Conservation (phyloP, 2,888 invertebrate species). For the Drosophila prolongata region DNA sequence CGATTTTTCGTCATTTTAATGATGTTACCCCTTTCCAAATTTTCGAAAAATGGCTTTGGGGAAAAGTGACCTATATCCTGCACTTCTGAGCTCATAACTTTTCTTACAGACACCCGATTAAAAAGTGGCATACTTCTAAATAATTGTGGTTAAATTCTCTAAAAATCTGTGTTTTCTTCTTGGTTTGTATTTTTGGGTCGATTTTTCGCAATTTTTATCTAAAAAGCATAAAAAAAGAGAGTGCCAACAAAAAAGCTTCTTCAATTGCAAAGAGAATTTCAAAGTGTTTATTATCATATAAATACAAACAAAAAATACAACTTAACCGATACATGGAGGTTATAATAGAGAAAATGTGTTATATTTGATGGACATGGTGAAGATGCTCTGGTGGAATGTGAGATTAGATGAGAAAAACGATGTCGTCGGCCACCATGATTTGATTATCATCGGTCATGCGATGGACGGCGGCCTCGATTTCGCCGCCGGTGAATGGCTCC, state of each 20-base stretch:
- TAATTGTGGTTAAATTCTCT: no score
- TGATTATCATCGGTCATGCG: conserved; percentile 96
- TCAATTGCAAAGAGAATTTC: conserved; percentile 3
- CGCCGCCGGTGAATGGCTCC: conserved; percentile 87
- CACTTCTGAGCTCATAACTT: no score
- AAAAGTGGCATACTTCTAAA: no score
- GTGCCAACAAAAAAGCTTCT: not conserved
- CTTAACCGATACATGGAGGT: conserved; percentile 23
- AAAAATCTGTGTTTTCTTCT: no score
- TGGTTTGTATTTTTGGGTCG: no score
- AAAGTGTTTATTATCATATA: conserved; percentile 27
- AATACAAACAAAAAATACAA: conserved; percentile 29
- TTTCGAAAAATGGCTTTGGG: no score
- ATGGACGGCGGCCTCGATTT: conserved; percentile 91
- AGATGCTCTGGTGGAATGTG: conserved; percentile 5
- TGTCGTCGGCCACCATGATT: conserved; percentile 94
- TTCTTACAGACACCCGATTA: no score
- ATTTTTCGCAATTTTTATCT: no score
- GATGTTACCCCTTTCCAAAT: no score
- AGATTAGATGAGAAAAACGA: conserved; percentile 91
- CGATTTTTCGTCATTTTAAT: no score
- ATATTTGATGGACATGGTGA: conserved; percentile 2
- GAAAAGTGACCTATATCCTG: no score
- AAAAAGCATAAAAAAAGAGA: no score
- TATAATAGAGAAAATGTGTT: not conserved